Conservation (phyloP, 2,113 vertebrate species). For the Pogonocichla stellata region DNA sequence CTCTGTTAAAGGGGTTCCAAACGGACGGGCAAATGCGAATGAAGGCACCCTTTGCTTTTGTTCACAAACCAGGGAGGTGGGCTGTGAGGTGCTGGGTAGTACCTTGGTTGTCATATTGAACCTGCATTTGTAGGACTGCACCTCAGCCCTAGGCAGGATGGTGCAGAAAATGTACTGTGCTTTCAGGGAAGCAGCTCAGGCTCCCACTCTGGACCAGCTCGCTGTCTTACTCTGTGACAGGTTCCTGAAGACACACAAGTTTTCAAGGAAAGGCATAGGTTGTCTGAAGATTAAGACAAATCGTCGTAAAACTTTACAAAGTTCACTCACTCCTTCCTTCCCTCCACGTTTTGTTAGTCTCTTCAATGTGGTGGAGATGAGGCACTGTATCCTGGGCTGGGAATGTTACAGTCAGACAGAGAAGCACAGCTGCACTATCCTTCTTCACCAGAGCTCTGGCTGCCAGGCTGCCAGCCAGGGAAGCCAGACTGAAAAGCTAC, state of each 20-base stretch:
- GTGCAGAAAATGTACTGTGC: not conserved
- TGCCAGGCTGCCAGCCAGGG: not conserved
- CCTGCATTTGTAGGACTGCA: not conserved
- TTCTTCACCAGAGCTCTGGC: not conserved
- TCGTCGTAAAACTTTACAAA: not conserved
- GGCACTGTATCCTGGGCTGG: not conserved
- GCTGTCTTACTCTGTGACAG: not conserved
- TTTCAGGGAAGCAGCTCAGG: not conserved
- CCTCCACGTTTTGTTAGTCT: not conserved
- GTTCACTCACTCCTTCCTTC: not conserved
- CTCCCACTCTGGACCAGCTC: not conserved
- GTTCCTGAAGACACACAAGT: not conserved
- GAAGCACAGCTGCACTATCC: not conserved
- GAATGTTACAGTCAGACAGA: not conserved
- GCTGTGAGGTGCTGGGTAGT: not conserved
- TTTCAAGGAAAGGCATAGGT: not conserved
- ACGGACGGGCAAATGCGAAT: fast-evolving
- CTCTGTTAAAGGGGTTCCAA: not conserved
- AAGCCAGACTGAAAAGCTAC: not conserved
- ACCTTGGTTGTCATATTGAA: not conserved
- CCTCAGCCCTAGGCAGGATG: not conserved
- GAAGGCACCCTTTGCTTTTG: not conserved
- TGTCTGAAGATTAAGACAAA: not conserved
- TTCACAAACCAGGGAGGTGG: not conserved
- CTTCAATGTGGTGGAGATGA: not conserved